phyloP scores from a whole-genome alignment of 2,113 vertebrate genomes.

The Tenrec ecaudatus region DNA sequence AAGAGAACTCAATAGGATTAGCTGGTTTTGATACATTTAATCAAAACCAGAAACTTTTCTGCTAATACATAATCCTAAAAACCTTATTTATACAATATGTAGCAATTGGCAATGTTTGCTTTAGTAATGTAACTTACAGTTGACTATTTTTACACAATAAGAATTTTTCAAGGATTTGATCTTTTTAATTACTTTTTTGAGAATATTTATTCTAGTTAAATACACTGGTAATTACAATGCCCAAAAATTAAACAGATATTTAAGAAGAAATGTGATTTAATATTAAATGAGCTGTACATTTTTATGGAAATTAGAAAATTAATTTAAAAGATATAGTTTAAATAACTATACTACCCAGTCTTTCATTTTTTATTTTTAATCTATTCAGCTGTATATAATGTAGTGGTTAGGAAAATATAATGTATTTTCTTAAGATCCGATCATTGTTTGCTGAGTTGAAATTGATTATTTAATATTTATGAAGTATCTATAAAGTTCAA shows the following conservation, averaged over 20 bases:
- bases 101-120: conserved; percentile 48
- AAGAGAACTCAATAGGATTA: conserved; percentile 65
- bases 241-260: conserved; percentile 54
- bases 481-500: conserved; percentile 25
- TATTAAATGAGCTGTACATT: conserved; percentile 22
- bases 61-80: conserved; percentile 68
- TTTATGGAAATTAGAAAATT: conserved; percentile 26
- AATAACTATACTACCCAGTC: conserved; percentile 4
- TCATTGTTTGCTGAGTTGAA: conserved; percentile 41
- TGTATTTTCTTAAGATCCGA: not conserved
- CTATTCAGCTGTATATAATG: not conserved
- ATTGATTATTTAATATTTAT: conserved; percentile 65
- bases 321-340: conserved; percentile 39
- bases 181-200: conserved; percentile 54
- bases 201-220: conserved; percentile 45
- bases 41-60: conserved; percentile 51
- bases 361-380: not conserved
- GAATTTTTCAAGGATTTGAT: conserved; percentile 55
- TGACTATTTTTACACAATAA: conserved; percentile 49
- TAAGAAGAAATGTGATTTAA: conserved; percentile 43
- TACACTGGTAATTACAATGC: conserved; percentile 36
- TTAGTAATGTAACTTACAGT: conserved; percentile 54
- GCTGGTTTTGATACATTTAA: conserved; percentile 58
- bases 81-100: conserved; percentile 11
- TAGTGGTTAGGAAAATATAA: not conserved